phyloP scores from a whole-genome alignment of 2,797 vertebrate species.

The Myotis myotis region DNA sequence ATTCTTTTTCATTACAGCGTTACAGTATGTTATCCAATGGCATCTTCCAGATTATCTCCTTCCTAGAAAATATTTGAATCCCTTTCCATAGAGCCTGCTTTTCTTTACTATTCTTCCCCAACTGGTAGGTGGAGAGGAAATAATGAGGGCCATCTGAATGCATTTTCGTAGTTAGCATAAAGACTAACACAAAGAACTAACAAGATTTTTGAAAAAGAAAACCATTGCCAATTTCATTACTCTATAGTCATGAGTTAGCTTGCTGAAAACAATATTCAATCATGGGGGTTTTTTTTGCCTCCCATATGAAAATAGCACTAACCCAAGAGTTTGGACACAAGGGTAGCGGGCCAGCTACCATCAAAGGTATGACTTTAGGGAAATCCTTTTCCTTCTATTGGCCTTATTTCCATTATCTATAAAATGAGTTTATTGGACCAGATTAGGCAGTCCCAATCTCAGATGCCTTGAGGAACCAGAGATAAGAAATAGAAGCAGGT shows the following conservation, averaged over 20 bases:
- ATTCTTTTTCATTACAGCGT: background rate
- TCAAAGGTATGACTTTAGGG: background rate
- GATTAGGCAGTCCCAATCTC: background rate
- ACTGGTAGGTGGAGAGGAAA: background rate
- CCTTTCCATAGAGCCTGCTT: background rate
- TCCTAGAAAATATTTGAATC: background rate
- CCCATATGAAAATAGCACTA: background rate
- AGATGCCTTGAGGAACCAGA: background rate
- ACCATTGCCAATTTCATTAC: background rate
- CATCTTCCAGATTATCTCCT: background rate
- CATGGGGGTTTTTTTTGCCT: background rate
- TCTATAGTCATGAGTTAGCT: background rate
- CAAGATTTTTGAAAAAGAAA: background rate
- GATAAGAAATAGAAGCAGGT: background rate
- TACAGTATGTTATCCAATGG: background rate
- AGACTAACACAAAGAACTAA: background rate
- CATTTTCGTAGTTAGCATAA: background rate
- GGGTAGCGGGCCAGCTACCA: background rate
- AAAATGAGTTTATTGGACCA: background rate
- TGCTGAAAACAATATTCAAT: conserved; percentile 40
- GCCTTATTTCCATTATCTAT: background rate
- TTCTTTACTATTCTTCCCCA: background rate
- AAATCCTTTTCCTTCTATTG: background rate
- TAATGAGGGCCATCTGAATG: background rate
- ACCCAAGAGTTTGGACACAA: background rate